Percentiles rank a stretch among this genome's conserved stretches.
Conservation (phyloP, 2,888 invertebrate genomes). For the Dicyrtomina minuta region DNA sequence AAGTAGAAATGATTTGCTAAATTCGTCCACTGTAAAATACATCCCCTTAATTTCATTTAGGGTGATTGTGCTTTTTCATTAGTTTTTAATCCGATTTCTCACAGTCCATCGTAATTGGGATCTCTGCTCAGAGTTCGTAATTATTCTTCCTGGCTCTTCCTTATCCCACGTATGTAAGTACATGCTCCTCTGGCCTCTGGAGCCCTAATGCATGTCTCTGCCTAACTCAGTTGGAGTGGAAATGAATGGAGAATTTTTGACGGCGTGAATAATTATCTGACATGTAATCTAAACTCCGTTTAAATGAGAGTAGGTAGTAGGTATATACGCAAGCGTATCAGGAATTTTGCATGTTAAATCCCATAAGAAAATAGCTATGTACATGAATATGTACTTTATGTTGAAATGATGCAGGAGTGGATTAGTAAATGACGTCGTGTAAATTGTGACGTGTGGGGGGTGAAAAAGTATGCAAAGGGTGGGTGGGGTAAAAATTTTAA, state of each 20-base stretch:
- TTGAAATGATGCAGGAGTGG: too few species aligned
- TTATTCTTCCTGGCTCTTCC: conserved; percentile 22
- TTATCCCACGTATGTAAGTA: conserved; percentile 2
- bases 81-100: conserved; percentile 29
- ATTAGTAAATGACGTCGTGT: too few species aligned
- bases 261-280: conserved; percentile 40
- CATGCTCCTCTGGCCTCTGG: not conserved
- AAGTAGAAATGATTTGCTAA: not conserved
- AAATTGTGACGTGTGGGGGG: too few species aligned
- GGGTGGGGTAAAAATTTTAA: too few species aligned
- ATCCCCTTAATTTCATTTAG: conserved; percentile 25
- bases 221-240: conserved; percentile 1
- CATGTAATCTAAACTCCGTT: conserved; percentile 30
- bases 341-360: too few species aligned
- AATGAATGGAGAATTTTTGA: conserved; percentile 24
- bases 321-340: too few species aligned
- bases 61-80: conserved; percentile 31
- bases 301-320: too few species aligned
- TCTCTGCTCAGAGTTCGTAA: conserved; percentile 1
- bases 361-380: too few species aligned
- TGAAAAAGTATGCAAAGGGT: too few species aligned
- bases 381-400: too few species aligned
- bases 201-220: not conserved
- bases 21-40: conserved; percentile 13
- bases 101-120: conserved; percentile 10